Base-by-base conservation (phyloP, 2,797 vertebrate species). In the Adelosebastes latens region DNA sequence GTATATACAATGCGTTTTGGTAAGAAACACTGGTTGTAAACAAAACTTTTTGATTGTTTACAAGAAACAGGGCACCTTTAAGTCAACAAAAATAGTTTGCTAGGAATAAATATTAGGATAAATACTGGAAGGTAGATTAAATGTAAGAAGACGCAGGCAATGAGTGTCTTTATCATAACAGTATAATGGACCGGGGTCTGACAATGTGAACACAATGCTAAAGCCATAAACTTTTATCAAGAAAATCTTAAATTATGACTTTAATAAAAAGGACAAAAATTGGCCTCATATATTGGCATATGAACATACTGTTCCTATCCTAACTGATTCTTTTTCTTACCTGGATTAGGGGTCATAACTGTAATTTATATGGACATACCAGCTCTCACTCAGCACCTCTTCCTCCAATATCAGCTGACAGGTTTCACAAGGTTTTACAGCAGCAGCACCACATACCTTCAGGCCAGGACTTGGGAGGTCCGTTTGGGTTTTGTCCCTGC, bases 391-490 rank as follows among this genome's bases (percentile, higher is more conserved):
- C 49, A 60, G 32, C 32, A 0, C 9, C n/a, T 59, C 8, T 20
- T 49, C 13, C n/a, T 60, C 18, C 55, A 61, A 69, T 2, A 60
- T 13, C n/a, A 8, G 2, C 27, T 67, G 13, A 42, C n/a, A 31
- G 29, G 9, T 67, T 61, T 42, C 6, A 67, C 11, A 65, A 36
- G 6, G 6, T 63, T 52, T 70, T 8, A 65, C 22, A 75, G n/a
- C 53, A 71, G 9, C 34, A 70, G 42, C 16, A 63, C n/a, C 22
- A 74, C 49, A 18, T 36, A 99, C 98, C 98, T 96, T 99, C 98
- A 36, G 98, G 96, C 98, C 98, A 99, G 70, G 97, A 96, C 88
- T 99, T 99, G 9, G 97, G 96, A 65, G 97, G 97, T 66, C 96
- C 98, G 22, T 98, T 98, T 0, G 96, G 96, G 34, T 97, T 97